Percentiles rank a stretch among this genome's conserved stretches.
These are phyloP conservation scores for Amiota mariae DNA, from an alignment of 2,888 invertebrate genomes.

Conservation along the genomic window DNA sequence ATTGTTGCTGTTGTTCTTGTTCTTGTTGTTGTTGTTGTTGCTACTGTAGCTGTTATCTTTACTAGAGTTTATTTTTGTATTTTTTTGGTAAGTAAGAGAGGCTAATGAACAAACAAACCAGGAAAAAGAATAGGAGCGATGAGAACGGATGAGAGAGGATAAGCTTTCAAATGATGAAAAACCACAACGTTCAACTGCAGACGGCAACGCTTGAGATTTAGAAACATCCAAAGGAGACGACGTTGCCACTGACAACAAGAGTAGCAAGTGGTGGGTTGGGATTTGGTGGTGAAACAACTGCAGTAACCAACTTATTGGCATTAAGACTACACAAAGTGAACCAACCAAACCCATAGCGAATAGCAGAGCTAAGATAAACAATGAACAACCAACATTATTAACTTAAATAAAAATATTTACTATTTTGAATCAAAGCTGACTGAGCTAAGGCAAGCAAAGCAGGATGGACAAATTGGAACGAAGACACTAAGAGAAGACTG, in stretches of 20 bases:
- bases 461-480: too few relatives aligned
- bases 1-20: slow-evolving; percentile 24
- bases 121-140: background rate
- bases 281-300: background rate
- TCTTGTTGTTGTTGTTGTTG: background rate
- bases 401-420: slow-evolving; percentile 66
- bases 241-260: slow-evolving; percentile 36
- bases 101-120: slow-evolving; percentile 65
- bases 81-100: slow-evolving; percentile 40
- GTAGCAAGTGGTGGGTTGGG: slow-evolving; percentile 37
- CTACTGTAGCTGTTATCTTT: slow-evolving; percentile 32
- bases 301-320: background rate
- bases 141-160: slow-evolving; percentile 21
- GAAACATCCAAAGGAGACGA: slow-evolving; percentile 29
- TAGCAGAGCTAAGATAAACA: slow-evolving; percentile 45
- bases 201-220: slow-evolving; percentile 31
- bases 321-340: slow-evolving; percentile 5
- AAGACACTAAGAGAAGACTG: background rate
- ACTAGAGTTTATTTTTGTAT: slow-evolving; percentile 31
- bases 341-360: too few relatives aligned
- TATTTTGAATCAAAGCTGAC: slow-evolving; percentile 34
- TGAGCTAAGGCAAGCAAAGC: background rate
- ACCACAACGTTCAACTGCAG: slow-evolving; percentile 59
- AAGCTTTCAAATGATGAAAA: slow-evolving; percentile 52
- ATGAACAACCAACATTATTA: slow-evolving; percentile 57